Base-by-base conservation (phyloP, 2,888 invertebrate species). In the Eupithecia tripunctaria region DNA sequence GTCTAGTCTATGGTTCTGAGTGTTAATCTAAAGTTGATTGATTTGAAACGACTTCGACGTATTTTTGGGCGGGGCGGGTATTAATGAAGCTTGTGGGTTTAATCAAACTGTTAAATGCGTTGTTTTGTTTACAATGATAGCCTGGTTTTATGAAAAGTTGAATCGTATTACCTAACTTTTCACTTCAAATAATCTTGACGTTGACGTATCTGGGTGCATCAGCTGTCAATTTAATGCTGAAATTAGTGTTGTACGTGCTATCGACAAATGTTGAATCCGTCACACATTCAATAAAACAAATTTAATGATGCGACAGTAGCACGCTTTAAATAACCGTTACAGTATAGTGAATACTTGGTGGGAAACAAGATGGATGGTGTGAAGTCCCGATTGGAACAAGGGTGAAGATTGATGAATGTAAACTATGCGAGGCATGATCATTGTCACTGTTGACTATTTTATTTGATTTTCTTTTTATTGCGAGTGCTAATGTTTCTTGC, bases 11-110 rank as follows among this genome's bases (percentile, higher is more conserved):
- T 83, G 82, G 85, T 82, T 80, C 38, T 70, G 90, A 89, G 90
- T 89, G 92, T 91, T 92, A 91, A 92, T 93, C 89, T 90, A 83
- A 86, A 87, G 86, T 91, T 94, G 94, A 94, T 94, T 93, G 94
- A 94, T 94, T 93, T 88, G 89, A 85, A 82, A 82, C 79, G 82
- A 88, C 85, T 85, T 82, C 85, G 87, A 89, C 87, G 84, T 84
- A 82, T 81, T 77, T 82, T 80, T 84, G 87, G 91, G 91, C 88
- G 91, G 82, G 80, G 83, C 80, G 80, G 80, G 83, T 83, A 85
- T 86, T 85, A 84, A 81, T 79, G 81, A 82, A 84, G 79, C 82
- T 84, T 87, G 86, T 86, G 82, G 86, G 86, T 86, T 86, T 81
- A 81, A 86, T 82, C 76, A 73, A 78, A 76, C 76, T 74, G 73